A percentile compares a stretch with the other conserved stretches of the same genome.
Conservation (phyloP, 2,797 vertebrate species). For the Chrysocyon brachyurus region DNA sequence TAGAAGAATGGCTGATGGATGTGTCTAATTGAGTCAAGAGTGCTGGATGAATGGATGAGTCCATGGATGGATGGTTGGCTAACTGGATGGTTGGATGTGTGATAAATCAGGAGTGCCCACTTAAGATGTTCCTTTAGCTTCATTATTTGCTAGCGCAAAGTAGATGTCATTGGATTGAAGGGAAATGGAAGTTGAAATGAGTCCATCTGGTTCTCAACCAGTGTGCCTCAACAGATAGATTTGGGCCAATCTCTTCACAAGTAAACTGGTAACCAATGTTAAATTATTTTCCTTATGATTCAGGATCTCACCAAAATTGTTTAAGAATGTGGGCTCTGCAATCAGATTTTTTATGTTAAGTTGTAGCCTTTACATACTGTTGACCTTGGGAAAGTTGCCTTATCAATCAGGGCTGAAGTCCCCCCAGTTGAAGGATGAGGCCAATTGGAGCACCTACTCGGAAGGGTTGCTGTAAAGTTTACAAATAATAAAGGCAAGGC, state of each 20-base stretch:
- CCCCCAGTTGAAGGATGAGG: background rate
- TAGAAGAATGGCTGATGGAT: background rate
- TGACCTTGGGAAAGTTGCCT: background rate
- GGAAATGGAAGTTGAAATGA: background rate
- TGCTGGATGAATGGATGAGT: background rate
- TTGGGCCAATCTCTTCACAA: background rate
- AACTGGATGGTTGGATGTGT: background rate
- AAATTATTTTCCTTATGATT: slow-evolving; percentile 23
- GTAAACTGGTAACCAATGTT: background rate
- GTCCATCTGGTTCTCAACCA: background rate
- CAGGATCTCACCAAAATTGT: background rate
- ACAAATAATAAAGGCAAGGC: background rate
- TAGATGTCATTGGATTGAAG: background rate
- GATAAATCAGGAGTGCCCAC: background rate
- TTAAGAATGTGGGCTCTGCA: background rate
- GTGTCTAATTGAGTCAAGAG: background rate
- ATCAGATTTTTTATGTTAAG: background rate
- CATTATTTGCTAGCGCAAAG: background rate
- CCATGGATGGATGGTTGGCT: background rate
- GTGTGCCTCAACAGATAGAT: background rate
- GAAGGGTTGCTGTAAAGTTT: background rate
- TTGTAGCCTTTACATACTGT: background rate
- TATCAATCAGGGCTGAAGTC: background rate
- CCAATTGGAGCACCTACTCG: background rate
- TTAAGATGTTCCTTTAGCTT: background rate